These are phyloP conservation scores for Lamprologus callipterus DNA, from an alignment of 2,113 vertebrate species.

Conservation along the genomic window DNA sequence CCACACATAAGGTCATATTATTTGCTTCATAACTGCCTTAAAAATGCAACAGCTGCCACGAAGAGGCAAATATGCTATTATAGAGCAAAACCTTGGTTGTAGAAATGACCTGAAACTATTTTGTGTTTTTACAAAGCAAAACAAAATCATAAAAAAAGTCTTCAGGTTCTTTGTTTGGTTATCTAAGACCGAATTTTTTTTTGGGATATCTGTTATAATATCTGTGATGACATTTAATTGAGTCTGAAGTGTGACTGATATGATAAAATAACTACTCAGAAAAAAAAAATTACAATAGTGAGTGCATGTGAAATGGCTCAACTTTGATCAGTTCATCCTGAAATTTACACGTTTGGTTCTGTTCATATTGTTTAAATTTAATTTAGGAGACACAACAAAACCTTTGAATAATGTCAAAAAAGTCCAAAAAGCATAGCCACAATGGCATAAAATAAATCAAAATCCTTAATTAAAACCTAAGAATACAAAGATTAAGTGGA, in stretches of 20 bases:
- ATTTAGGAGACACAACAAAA: not conserved
- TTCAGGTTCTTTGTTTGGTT: not conserved
- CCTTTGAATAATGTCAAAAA: not conserved
- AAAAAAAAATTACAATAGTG: not conserved
- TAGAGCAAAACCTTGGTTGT: not conserved
- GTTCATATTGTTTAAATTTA: not conserved
- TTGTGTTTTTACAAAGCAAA: not conserved
- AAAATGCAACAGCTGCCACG: not conserved
- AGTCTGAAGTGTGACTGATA: not conserved
- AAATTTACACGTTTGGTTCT: not conserved
- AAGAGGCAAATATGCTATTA: not conserved
- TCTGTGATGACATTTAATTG: not conserved
- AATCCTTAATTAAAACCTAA: not conserved
- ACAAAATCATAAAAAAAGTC: not conserved
- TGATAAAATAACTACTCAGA: not conserved
- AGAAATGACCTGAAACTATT: not conserved
- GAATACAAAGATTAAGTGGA: not conserved
- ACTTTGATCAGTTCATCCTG: not conserved
- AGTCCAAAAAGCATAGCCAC: not conserved
- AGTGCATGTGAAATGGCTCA: not conserved
- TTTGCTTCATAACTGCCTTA: not conserved
- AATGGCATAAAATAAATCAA: not conserved
- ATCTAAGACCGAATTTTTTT: fast-evolving
- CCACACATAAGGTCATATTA: not conserved
- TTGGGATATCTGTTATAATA: not conserved